Conservation (phyloP, 2,797 vertebrate genomes). For the Amniataba percoides region DNA sequence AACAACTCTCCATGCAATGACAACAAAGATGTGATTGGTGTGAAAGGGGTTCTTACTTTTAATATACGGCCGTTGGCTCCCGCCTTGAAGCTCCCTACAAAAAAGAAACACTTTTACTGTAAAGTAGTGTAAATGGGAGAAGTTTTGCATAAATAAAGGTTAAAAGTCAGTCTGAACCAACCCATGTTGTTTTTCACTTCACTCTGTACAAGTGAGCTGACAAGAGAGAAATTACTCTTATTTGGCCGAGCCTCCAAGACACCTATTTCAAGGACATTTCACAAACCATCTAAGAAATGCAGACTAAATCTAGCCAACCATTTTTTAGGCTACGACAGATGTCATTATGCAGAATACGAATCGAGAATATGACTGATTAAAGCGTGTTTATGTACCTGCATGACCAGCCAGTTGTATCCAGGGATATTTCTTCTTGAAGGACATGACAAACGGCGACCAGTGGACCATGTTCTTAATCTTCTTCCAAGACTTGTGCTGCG, state of each 20-base stretch:
- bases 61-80: slow-evolving; percentile 95
- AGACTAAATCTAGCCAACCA: neutral
- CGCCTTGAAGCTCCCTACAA: slow-evolving; percentile 95
- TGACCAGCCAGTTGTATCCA: slow-evolving; percentile 99
- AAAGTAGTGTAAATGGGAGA: neutral
- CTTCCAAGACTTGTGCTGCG: slow-evolving; percentile 97
- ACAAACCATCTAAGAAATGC: neutral
- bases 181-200: neutral
- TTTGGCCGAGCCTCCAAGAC: neutral
- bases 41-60: slow-evolving; percentile 77
- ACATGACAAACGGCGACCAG: slow-evolving; percentile 99
- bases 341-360: neutral
- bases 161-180: neutral
- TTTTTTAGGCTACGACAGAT: neutral
- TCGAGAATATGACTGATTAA: neutral
- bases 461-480: slow-evolving; percentile 99
- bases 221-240: neutral
- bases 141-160: neutral
- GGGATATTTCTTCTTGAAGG: slow-evolving; percentile 99
- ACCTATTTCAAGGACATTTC: neutral
- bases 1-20: accelerated
- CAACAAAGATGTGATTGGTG: neutral
- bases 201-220: neutral
- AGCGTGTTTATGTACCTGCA: slow-evolving; percentile 87
- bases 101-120: slow-evolving; percentile 33